Base-by-base conservation (phyloP, 64 coral and sea anemone species). In the Astreopora myriophthalma region DNA sequence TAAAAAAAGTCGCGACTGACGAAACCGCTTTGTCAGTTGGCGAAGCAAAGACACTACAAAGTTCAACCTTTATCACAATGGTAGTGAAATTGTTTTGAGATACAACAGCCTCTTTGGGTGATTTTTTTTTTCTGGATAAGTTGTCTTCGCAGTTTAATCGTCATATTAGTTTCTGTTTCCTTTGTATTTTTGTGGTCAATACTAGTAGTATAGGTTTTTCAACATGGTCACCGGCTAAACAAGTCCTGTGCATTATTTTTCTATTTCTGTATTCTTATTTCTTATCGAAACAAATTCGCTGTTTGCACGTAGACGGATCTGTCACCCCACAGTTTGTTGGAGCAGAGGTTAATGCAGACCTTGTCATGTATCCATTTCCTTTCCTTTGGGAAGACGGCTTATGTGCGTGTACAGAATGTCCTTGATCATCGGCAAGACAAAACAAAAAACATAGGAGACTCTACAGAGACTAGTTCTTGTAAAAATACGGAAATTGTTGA, bases 311-410 rank as follows among this genome's bases (percentile, higher is more conserved):
- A 64, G 34, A 22, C n/a, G n/a, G 20, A 23, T 38, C 57, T 33
- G 38, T 80, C 33, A 34, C 49, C 34, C 46, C 19, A 83, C 52
- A 39, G 19, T 83, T 64, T 83, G 24, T 64, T 6, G 22, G 33
- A 60, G 29, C 20, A 39, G 32, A 27, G 79, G 79, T 83, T 57
- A 83, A 83, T 64, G 32, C 61, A 34, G 19, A 34, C 19, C 17
- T 83, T 35, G 23, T 24, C 20, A 64, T 64, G 55, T 83, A 83
- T 83, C 79, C 55, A 57, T 83, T 83, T 83, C 39, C 79, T 63
- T 83, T 83, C 2, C 57, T 61, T 66, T 24, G 24, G 62, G 22
- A 46, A 46, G 20, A 0, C n/a, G n/a, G 68, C 14, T 83, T 83
- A 14, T 29, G 52, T 83, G 16, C 29, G 55, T 63, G 19, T 61